Base-by-base conservation (phyloP, 2,888 invertebrate species). In the Dioctria rufipes region DNA sequence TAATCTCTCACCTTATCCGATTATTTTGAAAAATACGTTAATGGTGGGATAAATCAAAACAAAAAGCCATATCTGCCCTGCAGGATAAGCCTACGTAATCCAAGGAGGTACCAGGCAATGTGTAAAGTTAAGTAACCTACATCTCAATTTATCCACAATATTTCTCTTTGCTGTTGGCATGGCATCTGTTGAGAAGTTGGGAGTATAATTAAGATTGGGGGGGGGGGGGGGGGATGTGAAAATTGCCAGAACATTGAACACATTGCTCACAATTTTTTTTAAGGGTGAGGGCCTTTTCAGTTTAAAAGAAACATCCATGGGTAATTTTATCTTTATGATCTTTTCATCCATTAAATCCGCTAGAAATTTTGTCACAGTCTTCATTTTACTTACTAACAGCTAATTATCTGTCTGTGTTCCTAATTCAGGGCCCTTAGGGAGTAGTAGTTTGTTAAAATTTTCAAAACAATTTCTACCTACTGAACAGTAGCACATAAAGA, bases 1-100 rank as follows among this genome's bases (percentile, higher is more conserved):
- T 11, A 25, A 49, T 25, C 39, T 69, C 51, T 37, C 40, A 69
- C 51, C 51, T 69, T 51, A 69, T 51, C 51, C 37, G 49, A 51
- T 54, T 54, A 11, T 54, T 69, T 69, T 69, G 67, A 67, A 67
- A 69, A 69, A 69, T 69, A 37, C n/a, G 69, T 49, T 49, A 69
- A 51, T 37, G 37, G 49, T 43, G n/a, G 49, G n/a, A 69, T 69
- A 69, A 69, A 69, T 69, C 69, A 69, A 51, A 51, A 25, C 46
- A n/a, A 11, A 54, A n/a, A 54, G 11, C 9, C 25, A 25, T 54
- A 8, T 4, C 11, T n/a, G 6, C 4, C 54, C 54, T 8, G 51
- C 69, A 42, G 37, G 39, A 25, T 9, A 39, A n/a, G 37, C 51
- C n/a, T 69, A 54, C 13, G n/a, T 69, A 37, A 25, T 13, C 51